phyloP scores from a whole-genome alignment of 2,797 vertebrate species.

The Sebastes umbrosus region DNA sequence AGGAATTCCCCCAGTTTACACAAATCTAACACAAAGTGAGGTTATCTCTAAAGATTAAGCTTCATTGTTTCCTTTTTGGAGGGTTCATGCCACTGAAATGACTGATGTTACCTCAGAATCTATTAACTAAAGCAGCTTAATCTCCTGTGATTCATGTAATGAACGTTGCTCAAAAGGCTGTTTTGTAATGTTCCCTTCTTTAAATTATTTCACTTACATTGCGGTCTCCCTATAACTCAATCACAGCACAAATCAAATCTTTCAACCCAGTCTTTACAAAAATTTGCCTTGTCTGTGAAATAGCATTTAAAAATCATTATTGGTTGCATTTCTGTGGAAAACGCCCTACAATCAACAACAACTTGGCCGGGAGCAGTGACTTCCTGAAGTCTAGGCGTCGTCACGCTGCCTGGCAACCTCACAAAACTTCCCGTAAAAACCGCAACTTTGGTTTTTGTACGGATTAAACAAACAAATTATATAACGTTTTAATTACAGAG shows the following conservation, averaged over 20 bases:
- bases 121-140: slow-evolving; percentile 48
- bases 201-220: neutral
- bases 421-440: neutral
- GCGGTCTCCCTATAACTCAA: neutral
- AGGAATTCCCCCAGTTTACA: slow-evolving; percentile 89
- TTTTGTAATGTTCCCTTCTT: slow-evolving; percentile 26
- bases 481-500: neutral
- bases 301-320: neutral
- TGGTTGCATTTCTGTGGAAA: neutral
- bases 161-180: slow-evolving; percentile 44
- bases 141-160: slow-evolving; percentile 60
- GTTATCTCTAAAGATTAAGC: slow-evolving; percentile 67
- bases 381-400: neutral
- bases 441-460: neutral
- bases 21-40: slow-evolving; percentile 74
- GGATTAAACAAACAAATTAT: neutral
- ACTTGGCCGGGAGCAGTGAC: neutral
- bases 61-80: slow-evolving; percentile 57
- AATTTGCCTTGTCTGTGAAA: neutral
- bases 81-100: slow-evolving; percentile 47
- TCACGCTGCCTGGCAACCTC: neutral
- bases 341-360: no score
- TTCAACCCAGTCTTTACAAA: neutral
- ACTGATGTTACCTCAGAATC: slow-evolving; percentile 52
- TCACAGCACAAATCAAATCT: neutral